Percentiles rank a stretch among this genome's conserved stretches.
These are phyloP conservation scores for Drosophila mimica DNA, from an alignment of 2,888 invertebrate genomes.

Conservation along the genomic window DNA sequence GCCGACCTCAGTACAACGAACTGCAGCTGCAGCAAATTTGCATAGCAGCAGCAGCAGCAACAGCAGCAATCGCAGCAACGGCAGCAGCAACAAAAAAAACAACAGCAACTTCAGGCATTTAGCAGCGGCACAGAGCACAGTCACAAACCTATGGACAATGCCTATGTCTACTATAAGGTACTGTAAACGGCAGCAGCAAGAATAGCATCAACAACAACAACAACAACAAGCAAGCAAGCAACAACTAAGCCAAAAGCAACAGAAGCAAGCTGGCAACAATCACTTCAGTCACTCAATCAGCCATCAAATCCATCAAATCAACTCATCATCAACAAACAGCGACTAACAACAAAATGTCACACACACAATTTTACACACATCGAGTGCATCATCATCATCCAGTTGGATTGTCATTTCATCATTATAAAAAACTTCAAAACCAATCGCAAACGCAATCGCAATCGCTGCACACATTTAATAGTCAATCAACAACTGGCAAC, in stretches of 20 bases:
- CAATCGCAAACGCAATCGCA: conserved; percentile 4
- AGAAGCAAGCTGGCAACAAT: conserved; percentile 36
- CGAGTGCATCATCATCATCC: conserved; percentile 39
- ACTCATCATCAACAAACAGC: conserved; percentile 41
- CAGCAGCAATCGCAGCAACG: conserved; percentile 42
- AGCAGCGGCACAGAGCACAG: conserved; percentile 59
- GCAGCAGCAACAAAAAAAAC: conserved; percentile 26
- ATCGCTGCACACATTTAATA: conserved; percentile 23
- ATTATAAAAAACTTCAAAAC: conserved; percentile 36
- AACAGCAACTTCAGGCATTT: conserved; percentile 65
- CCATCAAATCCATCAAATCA: conserved; percentile 32
- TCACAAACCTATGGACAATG: conserved; percentile 85
- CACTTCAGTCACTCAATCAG: conserved; percentile 35
- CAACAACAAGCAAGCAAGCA: conserved; percentile 37
- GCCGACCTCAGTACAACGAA: conserved; percentile 69
- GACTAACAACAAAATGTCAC: conserved; percentile 42
- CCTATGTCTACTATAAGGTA: conserved; percentile 85
- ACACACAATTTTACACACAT: conserved; percentile 17
- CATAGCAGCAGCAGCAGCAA: conserved; percentile 46
- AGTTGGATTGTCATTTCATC: conserved; percentile 49
- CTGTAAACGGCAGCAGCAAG: conserved; percentile 57
- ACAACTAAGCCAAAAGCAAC: conserved; percentile 23
- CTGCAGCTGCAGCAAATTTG: conserved; percentile 66
- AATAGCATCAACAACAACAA: conserved; percentile 20
- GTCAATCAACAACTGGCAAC: conserved; percentile 33